Evolutionary conservation across 2,888 invertebrate genomes (phyloP), one percentile per base, ranked within the genome.

Genomic region (Cheilosia vulpina): DNA sequence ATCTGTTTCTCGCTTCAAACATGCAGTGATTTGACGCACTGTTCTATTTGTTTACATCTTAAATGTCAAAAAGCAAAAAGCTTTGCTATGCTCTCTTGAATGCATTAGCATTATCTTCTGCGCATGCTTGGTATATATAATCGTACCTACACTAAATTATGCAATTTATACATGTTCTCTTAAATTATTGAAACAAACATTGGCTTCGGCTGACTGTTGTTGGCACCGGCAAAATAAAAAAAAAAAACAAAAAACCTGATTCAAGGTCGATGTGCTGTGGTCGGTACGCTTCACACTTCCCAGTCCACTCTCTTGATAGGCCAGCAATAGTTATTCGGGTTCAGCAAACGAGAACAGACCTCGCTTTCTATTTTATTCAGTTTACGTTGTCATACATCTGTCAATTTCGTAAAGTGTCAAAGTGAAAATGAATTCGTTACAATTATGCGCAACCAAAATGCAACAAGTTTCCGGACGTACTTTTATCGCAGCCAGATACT

Each of bases 401-500:
- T 58, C 57, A 75, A 65, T 21, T 45, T 72, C 55, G 41, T 47
- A 2, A 21, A 63, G 50, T 21, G 27, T 21, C 15, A 31, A 34
- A 62, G 15, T 45, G 15, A 34, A 50, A 55, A 88, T 88, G 88
- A 87, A 63, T 80, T 45, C 82, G 17, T 71, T 88, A 24, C 77
- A 87, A 57, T 87, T 87, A 41, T 57, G 87, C n/a, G 81, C 87
- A 21, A 76, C 41, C 34, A 88, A 47, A 75, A 24, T 78, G 41
- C 82, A 77, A 63, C 72, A 78, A 65, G 57, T 87, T 19, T 55
- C 69, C 7, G 87, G 78, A 60, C 71, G 66, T 15, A 60, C 63
- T 76, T 69, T 81, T 1, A 69, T 38, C 57, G 71, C 69, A 71
- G 66, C 34, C n/a, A 87, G 88, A 71, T 87, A 69, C 75, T 88